Percentiles rank a stretch among this genome's conserved stretches.
Evolutionary conservation across 2,113 vertebrate species (phyloP).

Genomic region (Dolichallabes microphthalmus): DNA sequence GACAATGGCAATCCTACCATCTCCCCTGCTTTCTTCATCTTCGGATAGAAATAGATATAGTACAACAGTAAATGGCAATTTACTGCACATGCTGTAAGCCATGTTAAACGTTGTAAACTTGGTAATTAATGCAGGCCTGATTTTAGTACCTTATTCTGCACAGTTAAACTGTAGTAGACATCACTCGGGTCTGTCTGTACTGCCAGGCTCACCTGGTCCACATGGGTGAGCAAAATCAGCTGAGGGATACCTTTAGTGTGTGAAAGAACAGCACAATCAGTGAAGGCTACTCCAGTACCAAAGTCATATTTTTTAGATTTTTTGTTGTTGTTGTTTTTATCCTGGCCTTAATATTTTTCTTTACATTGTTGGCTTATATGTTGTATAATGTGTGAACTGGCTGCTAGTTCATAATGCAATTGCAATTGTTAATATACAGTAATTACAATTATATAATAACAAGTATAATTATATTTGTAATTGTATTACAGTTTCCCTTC

Average conservation of each 20-base stretch:
- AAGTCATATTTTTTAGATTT: not conserved
- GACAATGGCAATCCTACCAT: conserved; percentile 45
- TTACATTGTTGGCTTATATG: too few relatives aligned
- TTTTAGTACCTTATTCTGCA: conserved; percentile 33
- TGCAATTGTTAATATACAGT: too few relatives aligned
- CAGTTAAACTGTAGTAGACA: conserved; percentile 46
- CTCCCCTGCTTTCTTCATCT: conserved; percentile 49
- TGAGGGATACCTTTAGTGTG: conserved; percentile 40
- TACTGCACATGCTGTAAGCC: not conserved
- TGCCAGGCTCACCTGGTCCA: conserved; percentile 46
- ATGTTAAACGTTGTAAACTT: not conserved
- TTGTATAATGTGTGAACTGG: too few relatives aligned
- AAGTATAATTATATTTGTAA: too few relatives aligned
- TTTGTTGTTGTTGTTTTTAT: too few relatives aligned
- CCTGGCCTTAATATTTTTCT: too few relatives aligned
- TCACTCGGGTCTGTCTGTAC: conserved; percentile 32
- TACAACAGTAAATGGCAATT: not conserved
- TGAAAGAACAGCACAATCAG: not conserved
- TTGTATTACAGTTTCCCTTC: too few relatives aligned
- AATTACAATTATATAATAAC: too few relatives aligned
- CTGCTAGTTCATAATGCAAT: too few relatives aligned
- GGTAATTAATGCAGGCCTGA: not conserved
- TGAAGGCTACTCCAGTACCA: not conserved
- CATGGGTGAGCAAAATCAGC: conserved; percentile 50
- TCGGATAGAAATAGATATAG: not conserved